Evolutionary conservation across 2,888 invertebrate species (phyloP).

Genomic region (Oscheius sp.): DNA sequence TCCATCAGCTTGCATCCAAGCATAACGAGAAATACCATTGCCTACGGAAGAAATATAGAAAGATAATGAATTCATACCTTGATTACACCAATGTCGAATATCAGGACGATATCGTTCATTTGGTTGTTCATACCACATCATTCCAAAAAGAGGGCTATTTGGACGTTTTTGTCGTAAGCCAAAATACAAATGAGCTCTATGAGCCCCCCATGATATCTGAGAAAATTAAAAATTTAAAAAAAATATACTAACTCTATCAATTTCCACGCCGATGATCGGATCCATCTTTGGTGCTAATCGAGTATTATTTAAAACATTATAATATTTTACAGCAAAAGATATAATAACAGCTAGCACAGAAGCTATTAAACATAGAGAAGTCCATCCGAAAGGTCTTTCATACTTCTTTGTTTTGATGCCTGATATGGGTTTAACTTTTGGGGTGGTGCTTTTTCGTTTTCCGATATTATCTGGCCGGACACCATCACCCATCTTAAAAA

Average conservation of each 20-base stretch:
- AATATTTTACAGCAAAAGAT: not conserved
- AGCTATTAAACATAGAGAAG: not conserved
- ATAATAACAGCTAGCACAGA: not conserved
- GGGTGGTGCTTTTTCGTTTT: too few species aligned
- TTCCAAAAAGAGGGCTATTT: slow-evolving; percentile 86
- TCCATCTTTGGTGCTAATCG: slow-evolving; percentile 8
- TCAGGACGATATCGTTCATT: slow-evolving; percentile 31
- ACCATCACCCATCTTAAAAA: too few species aligned
- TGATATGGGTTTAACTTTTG: too few species aligned
- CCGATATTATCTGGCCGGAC: too few species aligned
- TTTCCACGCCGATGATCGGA: not conserved
- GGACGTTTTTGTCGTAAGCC: slow-evolving; percentile 90
- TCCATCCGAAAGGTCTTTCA: slow-evolving; percentile 7
- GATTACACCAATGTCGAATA: slow-evolving; percentile 87
- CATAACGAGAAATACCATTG: slow-evolving; percentile 79
- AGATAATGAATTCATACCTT: slow-evolving; percentile 72
- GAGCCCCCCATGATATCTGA: slow-evolving; percentile 84
- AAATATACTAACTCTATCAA: not conserved
- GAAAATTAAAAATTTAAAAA: not conserved
- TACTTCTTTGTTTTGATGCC: not conserved
- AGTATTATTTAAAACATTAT: not conserved
- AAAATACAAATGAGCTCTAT: slow-evolving; percentile 86
- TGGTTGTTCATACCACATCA: slow-evolving; percentile 79
- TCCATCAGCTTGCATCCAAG: slow-evolving; percentile 94
- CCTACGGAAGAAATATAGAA: not conserved